phyloP scores from a whole-genome alignment of 2,113 vertebrate species.

The Oryzias curvinotus region DNA sequence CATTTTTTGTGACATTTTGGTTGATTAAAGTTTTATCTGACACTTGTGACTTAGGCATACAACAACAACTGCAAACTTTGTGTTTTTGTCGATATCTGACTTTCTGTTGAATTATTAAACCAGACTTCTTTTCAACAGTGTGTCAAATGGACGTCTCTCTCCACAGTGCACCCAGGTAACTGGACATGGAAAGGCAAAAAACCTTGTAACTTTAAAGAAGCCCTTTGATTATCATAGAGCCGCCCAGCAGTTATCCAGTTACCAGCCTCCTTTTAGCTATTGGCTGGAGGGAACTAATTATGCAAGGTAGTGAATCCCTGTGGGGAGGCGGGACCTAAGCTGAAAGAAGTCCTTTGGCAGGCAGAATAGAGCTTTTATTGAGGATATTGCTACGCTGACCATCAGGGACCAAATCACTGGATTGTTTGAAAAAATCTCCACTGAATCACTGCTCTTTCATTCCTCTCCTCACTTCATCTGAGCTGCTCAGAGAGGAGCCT shows the following conservation, averaged over 20 bases:
- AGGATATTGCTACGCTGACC: slow-evolving; percentile 83
- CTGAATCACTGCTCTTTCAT: slow-evolving; percentile 72
- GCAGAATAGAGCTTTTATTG: slow-evolving; percentile 87
- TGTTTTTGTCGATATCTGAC: background rate
- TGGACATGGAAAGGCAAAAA: slow-evolving; percentile 53
- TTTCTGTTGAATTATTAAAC: slow-evolving; percentile 1
- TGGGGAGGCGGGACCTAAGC: slow-evolving; percentile 76
- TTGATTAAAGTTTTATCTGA: too few species aligned
- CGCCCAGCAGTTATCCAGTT: slow-evolving; percentile 80
- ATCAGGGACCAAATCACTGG: slow-evolving; percentile 83
- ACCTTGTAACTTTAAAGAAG: slow-evolving; percentile 77
- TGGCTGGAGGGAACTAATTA: slow-evolving; percentile 77
- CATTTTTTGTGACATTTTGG: too few species aligned
- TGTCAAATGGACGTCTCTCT: slow-evolving; percentile 32
- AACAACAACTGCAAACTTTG: background rate
- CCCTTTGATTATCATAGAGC: slow-evolving; percentile 83
- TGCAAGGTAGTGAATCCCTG: slow-evolving; percentile 83
- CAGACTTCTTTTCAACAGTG: background rate
- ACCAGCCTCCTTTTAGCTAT: slow-evolving; percentile 71
- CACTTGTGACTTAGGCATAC: too few species aligned
- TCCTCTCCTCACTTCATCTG: slow-evolving; percentile 69
- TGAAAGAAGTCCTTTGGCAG: slow-evolving; percentile 86
- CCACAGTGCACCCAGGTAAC: slow-evolving; percentile 27
- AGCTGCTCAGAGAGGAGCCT: slow-evolving; percentile 66
- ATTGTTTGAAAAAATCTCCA: slow-evolving; percentile 75